Conservation (phyloP, 2,888 invertebrate genomes). For the Mythimna vitellina region DNA sequence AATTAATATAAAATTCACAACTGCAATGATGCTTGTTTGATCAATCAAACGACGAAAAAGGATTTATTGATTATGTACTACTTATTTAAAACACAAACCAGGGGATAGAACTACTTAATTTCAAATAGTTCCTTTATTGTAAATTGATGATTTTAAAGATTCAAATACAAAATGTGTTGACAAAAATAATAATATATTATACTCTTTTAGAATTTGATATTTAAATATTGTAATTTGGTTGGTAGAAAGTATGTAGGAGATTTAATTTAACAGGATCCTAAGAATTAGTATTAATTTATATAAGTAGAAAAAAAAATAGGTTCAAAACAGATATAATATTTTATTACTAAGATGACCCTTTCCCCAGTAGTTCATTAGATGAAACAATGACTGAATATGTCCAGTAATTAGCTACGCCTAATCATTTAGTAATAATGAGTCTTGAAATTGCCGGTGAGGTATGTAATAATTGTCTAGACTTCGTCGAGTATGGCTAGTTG, state of each 20-base stretch:
- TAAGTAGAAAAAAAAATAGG: neutral
- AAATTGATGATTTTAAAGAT: neutral
- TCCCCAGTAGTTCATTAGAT: neutral
- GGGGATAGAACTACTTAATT: too few species aligned
- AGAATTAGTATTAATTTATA: neutral
- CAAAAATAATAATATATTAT: neutral
- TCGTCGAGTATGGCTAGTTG: neutral
- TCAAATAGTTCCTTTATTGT: too few species aligned
- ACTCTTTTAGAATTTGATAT: neutral
- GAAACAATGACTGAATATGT: neutral
- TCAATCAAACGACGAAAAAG: neutral
- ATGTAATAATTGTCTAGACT: neutral
- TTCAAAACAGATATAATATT: neutral
- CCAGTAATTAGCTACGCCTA: neutral
- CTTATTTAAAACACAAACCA: neutral
- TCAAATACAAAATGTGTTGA: neutral
- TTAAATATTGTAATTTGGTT: neutral
- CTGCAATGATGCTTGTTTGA: neutral
- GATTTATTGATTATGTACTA: neutral
- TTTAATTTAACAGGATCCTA: too few species aligned
- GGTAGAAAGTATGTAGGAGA: neutral
- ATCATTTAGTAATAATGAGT: slow-evolving; percentile 13
- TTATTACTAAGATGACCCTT: neutral
- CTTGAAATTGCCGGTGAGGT: slow-evolving; percentile 8
- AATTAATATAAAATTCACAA: too few species aligned